Base-by-base conservation (phyloP, 2,113 vertebrate genomes). In the Fulmarus glacialis region DNA sequence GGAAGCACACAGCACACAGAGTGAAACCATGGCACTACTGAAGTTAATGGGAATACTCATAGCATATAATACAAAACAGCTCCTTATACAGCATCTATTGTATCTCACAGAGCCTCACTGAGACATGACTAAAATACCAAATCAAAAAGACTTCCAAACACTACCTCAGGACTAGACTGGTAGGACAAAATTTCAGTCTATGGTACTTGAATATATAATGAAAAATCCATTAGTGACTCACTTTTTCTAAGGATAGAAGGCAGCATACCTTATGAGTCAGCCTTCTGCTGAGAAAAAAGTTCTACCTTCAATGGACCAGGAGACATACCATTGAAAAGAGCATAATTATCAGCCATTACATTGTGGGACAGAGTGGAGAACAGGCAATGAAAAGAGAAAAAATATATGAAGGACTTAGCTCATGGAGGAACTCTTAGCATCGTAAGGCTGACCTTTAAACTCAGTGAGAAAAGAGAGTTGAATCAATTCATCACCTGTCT, bases 191-290 rank as follows among this genome's bases (percentile, higher is more conserved):
- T 86, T 94, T 97, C 58, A 53, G 84, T n/a, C 84, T 89, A 7
- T 50, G 79, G 53, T 73, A 63, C 94, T 88, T 93, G 89, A 93
- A 96, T 77, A 38, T 62, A 93, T 86, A 96, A 97, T 89, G 90
- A 96, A 97, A 97, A 97, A 94, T 95, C 87, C 97, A 96, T 97
- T 95, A 96, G 84, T 96, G 95, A 97, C 84, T 97, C 95, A 97
- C 81, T 95, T 85, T 62, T 94, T 80, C 96, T 97, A 94, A 97
- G 91, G 91, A 96, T 80, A 95, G 96, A 91, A 97, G 63, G 82
- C 82, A 93, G 89, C 93, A 95, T 88, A 90, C 78, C 50, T 95
- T 90, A 59, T 97, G 95, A 97, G 83, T 96, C 91, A 96, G 94
- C 83, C 30, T 94, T 95, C 78, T 91, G 87, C 85, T 90, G 93